Conservation (phyloP, 30 jellyfish, hydroid and myxozoan genomes). For the Cassiopea andromeda region DNA sequence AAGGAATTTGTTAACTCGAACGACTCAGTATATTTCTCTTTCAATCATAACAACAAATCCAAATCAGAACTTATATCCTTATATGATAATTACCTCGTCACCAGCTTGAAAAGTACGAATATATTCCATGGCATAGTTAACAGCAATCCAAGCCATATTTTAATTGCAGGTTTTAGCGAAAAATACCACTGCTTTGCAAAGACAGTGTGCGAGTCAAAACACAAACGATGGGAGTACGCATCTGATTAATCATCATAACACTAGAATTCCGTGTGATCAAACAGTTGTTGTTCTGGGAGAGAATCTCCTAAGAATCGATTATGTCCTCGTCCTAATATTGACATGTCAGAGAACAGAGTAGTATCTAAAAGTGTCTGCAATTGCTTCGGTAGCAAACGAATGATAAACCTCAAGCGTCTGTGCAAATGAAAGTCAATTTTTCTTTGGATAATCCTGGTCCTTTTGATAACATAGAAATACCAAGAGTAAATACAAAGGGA, state of each 20-base stretch:
- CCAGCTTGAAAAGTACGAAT: conserved; percentile 42
- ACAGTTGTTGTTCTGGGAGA: not conserved
- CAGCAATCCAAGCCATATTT: conserved; percentile 64
- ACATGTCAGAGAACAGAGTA: not conserved
- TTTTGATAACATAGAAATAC: no score
- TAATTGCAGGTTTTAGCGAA: not conserved
- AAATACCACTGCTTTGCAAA: not conserved
- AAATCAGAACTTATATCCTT: no score
- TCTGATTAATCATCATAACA: not conserved
- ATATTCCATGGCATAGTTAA: conserved; percentile 60
- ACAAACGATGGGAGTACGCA: not conserved
- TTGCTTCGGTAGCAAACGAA: no score
- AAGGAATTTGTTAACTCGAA: no score
- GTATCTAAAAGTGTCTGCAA: no score
- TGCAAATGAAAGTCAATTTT: no score
- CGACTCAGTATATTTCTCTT: no score
- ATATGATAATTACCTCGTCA: conserved; percentile 66
- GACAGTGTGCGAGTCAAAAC: not conserved
- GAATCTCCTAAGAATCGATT: not conserved
- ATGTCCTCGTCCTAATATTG: not conserved
- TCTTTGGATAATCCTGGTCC: no score
- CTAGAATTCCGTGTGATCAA: not conserved
- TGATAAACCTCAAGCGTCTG: no score
- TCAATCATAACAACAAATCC: no score
- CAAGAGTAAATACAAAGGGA: no score